Conservation (phyloP, 2,797 vertebrate genomes). For the Hydrophis major region DNA sequence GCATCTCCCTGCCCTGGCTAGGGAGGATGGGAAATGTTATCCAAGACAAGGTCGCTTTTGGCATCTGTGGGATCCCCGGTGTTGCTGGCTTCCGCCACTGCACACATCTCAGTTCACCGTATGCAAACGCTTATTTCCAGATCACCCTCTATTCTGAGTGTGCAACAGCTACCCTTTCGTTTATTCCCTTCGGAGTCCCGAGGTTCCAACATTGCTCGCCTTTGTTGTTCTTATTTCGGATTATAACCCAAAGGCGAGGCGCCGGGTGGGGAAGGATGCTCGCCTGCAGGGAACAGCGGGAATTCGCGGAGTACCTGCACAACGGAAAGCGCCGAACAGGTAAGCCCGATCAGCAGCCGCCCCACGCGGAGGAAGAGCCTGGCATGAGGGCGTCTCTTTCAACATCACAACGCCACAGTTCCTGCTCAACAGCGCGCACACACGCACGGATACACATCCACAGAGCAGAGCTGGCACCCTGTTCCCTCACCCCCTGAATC, state of each 20-base stretch:
- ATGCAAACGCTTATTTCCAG: not conserved
- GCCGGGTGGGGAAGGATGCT: not conserved
- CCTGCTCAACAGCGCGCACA: not conserved
- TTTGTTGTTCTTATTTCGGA: not conserved
- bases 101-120: not conserved
- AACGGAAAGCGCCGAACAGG: not conserved
- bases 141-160: too few relatives aligned
- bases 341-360: not conserved
- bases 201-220: not conserved
- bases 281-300: not conserved
- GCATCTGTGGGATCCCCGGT: not conserved
- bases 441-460: not conserved
- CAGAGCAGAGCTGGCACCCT: not conserved
- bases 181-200: not conserved
- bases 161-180: not conserved
- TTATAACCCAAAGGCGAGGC: not conserved
- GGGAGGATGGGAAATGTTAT: not conserved
- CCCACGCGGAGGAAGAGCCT: not conserved
- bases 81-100: not conserved
- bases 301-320: too few relatives aligned
- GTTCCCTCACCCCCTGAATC: not conserved
- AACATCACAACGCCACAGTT: not conserved
- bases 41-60: not conserved
- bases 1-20: not conserved
- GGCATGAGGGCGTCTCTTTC: not conserved